Conservation (phyloP, 2,888 invertebrate genomes). For the Hypsopygia costalis region DNA sequence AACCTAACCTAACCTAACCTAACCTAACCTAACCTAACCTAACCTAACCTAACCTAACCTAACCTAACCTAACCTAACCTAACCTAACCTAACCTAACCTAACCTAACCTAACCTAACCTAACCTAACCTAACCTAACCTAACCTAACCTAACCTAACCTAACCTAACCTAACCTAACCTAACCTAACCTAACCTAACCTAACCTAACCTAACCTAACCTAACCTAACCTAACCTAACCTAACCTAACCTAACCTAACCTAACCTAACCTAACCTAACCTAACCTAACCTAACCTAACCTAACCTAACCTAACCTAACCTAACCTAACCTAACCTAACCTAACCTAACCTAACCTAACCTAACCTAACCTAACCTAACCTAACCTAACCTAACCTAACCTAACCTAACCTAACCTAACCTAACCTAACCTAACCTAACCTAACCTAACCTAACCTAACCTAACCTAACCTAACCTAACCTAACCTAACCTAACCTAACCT, state of each 20-base stretch:
- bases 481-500: slow-evolving; percentile 20
- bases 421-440: slow-evolving; percentile 18
- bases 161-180: slow-evolving; percentile 15
- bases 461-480: slow-evolving; percentile 13
- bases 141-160: slow-evolving; percentile 14
- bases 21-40: too few relatives aligned
- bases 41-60: too few relatives aligned
- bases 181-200: slow-evolving; percentile 14
- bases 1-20: too few relatives aligned
- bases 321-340: slow-evolving; percentile 16
- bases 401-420: slow-evolving; percentile 17
- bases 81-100: too few relatives aligned
- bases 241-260: slow-evolving; percentile 17
- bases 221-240: slow-evolving; percentile 16
- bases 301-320: slow-evolving; percentile 17
- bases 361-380: slow-evolving; percentile 17
- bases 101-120: too few relatives aligned
- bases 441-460: slow-evolving; percentile 14
- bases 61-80: too few relatives aligned
- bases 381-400: slow-evolving; percentile 17
- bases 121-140: slow-evolving; percentile 16
- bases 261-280: slow-evolving; percentile 16
- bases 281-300: slow-evolving; percentile 16
- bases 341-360: slow-evolving; percentile 15
- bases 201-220: slow-evolving; percentile 14